Conservation (phyloP, 1,140 invertebrate species). For the Linepithema humile region DNA sequence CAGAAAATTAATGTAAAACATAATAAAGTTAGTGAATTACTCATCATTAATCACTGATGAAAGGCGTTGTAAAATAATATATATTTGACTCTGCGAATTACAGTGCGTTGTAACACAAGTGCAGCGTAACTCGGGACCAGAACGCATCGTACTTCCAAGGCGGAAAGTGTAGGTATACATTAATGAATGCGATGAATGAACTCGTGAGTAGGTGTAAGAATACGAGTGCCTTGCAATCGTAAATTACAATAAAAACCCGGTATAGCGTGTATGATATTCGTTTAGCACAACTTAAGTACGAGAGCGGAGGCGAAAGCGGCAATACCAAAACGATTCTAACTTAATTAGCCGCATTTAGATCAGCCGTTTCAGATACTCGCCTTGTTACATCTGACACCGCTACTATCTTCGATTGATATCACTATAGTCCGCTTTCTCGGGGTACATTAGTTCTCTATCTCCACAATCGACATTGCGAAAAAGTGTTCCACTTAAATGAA, state of each 20-base stretch:
- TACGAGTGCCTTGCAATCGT: conserved; percentile 16
- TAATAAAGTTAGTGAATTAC: not conserved
- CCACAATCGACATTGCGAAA: not conserved
- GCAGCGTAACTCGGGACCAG: not conserved
- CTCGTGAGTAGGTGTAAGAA: conserved; percentile 36
- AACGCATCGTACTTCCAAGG: conserved; percentile 28
- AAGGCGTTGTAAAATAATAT: no score
- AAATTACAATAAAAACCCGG: conserved; percentile 45
- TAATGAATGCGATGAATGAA: conserved; percentile 49
- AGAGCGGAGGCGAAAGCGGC: not conserved
- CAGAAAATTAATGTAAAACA: not conserved
- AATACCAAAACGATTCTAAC: not conserved
- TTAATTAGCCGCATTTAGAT: conserved; percentile 33
- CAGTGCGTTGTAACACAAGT: not conserved
- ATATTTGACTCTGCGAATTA: no score
- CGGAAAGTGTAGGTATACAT: conserved; percentile 46
- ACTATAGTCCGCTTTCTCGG: not conserved
- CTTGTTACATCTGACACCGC: not conserved
- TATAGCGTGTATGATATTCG: conserved; percentile 23
- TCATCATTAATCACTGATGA: not conserved
- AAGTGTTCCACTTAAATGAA: not conserved
- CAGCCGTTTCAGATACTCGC: not conserved
- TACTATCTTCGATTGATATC: not conserved
- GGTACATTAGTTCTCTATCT: not conserved
- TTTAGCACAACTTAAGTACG: not conserved